Conservation (phyloP, 2,888 invertebrate genomes). For the Meiosimyza platycephala region DNA sequence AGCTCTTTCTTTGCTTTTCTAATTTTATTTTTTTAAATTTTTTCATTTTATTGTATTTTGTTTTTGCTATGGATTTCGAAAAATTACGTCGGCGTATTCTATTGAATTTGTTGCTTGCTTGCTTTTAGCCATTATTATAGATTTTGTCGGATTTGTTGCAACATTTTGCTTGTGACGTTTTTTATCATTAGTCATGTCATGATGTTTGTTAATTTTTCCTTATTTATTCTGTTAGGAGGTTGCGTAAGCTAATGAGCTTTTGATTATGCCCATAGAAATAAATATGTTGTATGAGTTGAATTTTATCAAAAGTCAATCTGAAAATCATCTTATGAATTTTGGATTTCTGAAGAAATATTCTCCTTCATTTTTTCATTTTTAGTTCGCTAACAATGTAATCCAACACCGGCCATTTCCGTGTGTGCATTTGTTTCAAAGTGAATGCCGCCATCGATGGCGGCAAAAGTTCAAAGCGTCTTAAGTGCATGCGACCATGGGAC, state of each 20-base stretch:
- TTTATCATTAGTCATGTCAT: too few relatives aligned
- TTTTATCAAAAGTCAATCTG: too few relatives aligned
- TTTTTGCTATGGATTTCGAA: neutral
- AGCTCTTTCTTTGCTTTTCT: neutral
- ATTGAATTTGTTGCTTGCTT: conserved; percentile 4
- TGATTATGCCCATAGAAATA: too few relatives aligned
- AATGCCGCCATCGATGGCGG: conserved; percentile 18
- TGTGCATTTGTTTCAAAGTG: conserved; percentile 18
- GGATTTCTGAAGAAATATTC: too few relatives aligned
- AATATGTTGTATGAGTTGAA: too few relatives aligned
- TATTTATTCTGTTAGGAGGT: too few relatives aligned
- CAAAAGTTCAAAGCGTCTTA: conserved; percentile 25
- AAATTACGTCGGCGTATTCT: neutral
- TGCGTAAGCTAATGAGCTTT: too few relatives aligned
- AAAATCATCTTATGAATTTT: too few relatives aligned
- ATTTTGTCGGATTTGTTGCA: neutral
- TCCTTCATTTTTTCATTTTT: too few relatives aligned
- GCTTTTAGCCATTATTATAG: conserved; percentile 3
- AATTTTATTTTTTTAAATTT: neutral
- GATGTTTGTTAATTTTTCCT: too few relatives aligned
- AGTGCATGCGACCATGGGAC: conserved; percentile 33
- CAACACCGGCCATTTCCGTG: conserved; percentile 20
- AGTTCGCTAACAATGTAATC: neutral
- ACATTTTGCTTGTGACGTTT: too few relatives aligned
- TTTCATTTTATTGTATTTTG: neutral